Evolutionary conservation across 2,888 invertebrate genomes (phyloP).

Genomic region (Eristalinus sepulchralis): DNA sequence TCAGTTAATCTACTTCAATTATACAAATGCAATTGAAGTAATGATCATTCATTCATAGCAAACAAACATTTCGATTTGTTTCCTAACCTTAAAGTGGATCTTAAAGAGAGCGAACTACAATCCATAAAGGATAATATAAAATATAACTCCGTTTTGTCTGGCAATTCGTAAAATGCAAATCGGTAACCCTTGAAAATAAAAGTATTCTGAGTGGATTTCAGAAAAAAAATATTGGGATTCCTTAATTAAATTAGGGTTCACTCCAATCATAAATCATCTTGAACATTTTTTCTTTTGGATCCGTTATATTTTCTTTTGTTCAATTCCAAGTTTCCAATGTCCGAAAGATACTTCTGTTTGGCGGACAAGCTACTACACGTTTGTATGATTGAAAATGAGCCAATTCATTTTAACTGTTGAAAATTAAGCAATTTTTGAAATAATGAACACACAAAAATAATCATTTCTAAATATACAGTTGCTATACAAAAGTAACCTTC

Average conservation of each 20-base stretch:
- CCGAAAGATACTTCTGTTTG: not conserved
- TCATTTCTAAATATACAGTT: not conserved
- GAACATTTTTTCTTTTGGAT: not conserved
- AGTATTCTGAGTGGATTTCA: conserved; percentile 20
- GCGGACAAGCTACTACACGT: not conserved
- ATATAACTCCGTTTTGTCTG: conserved; percentile 38
- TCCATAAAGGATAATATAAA: conserved; percentile 17
- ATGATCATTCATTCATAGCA: too few relatives aligned
- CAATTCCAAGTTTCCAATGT: not conserved
- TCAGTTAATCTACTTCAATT: too few relatives aligned
- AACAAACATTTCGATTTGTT: too few relatives aligned
- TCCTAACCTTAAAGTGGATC: not conserved
- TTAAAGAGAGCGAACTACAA: not conserved
- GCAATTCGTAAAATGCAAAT: conserved; percentile 44
- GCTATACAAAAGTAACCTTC: too few relatives aligned
- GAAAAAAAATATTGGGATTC: conserved; percentile 22
- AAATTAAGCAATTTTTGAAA: not conserved
- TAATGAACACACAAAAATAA: not conserved
- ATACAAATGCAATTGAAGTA: too few relatives aligned
- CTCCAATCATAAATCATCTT: conserved; percentile 41
- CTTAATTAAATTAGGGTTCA: conserved; percentile 47
- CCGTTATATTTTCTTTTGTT: not conserved
- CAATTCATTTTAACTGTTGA: not conserved
- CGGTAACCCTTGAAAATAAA: conserved; percentile 27
- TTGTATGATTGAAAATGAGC: not conserved